Percentiles rank a stretch among this genome's conserved stretches.
Conservation (phyloP, 35 echinoderm and acorn worm genomes). For the Acanthaster planci region DNA sequence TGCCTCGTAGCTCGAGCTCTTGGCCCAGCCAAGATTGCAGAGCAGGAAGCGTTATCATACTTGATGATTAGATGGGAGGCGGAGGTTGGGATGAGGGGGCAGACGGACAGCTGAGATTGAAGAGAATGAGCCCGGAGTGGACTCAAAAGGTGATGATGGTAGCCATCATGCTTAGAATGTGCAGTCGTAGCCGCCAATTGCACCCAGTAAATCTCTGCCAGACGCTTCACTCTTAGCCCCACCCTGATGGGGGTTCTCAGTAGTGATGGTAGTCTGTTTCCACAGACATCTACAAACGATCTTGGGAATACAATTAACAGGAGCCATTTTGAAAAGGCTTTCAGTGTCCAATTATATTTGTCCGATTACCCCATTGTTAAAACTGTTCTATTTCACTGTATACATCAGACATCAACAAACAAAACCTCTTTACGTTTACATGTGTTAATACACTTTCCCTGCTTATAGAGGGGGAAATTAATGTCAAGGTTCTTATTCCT, state of each 20-base stretch:
- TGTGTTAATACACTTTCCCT: neutral
- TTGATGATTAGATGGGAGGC: neutral
- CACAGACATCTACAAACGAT: neutral
- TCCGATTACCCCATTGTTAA: constrained; percentile 19
- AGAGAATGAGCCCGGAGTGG: neutral
- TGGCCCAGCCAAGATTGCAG: constrained; percentile 95
- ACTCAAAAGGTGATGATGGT: neutral
- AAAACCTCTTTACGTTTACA: neutral
- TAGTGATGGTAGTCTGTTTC: neutral
- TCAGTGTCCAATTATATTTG: neutral
- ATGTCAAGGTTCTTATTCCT: neutral
- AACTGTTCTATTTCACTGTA: neutral
- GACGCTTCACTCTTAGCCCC: neutral
- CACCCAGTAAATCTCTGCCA: neutral
- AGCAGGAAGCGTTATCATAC: constrained; percentile 67
- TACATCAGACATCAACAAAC: neutral
- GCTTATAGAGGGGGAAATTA: neutral
- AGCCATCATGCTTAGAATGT: neutral
- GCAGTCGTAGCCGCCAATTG: neutral
- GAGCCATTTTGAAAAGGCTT: constrained; percentile 2
- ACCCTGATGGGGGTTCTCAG: neutral
- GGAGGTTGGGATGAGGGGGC: neutral
- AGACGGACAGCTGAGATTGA: neutral
- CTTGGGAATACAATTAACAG: neutral
- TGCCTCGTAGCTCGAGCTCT: constrained; percentile 89